Base-by-base conservation (phyloP, 2,113 vertebrate species). In the Setophaga petechia region DNA sequence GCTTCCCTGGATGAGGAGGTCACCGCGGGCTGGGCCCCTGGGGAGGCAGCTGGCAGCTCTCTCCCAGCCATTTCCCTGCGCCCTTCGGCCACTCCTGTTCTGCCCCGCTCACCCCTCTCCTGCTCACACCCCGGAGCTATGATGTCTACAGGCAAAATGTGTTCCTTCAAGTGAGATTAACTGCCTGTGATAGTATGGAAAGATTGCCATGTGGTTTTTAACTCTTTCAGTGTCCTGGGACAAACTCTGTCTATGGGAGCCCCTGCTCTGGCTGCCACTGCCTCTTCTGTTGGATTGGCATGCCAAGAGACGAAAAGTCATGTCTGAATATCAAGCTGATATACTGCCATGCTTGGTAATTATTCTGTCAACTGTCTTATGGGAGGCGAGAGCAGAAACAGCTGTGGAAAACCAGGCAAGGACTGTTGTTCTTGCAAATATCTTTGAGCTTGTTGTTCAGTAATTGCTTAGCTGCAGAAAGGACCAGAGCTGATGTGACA, bases 131-230 rank as follows among this genome's bases (percentile, higher is more conserved):
- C 43, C 3, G 2, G 43, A 83, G 73, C 88, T 89, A 39, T 37
- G 47, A 57, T 82, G 88, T 71, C 93, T 92, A 2, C 58, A 35
- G 93, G 96, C 93, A 78, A 93, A 96, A 93, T 51, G 58, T 95
- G 94, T 93, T 96, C 95, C 73, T 93, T 87, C 72, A 89, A 92
- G 76, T 61, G 24, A 84, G 75, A 84, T 90, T 81, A 90, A 86
- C 44, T 92, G 76, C 73, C 66, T 61, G 27, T 23, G 88, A 87
- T 84, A 61, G 57, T 24, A 15, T 10, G 69, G 69, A 52, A 76
- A 78, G 68, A 65, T 66, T 71, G 6, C 15, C 2, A 0, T 21
- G 54, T 49, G 58, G 5, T 5, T 59, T 89, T 94, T 96, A 96
- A 92, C 90, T 33, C 90, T 71, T 54, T 41, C 25, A 71, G 47